Conservation (phyloP, 2,797 vertebrate genomes). For the Lutjanus argentimaculatus region DNA sequence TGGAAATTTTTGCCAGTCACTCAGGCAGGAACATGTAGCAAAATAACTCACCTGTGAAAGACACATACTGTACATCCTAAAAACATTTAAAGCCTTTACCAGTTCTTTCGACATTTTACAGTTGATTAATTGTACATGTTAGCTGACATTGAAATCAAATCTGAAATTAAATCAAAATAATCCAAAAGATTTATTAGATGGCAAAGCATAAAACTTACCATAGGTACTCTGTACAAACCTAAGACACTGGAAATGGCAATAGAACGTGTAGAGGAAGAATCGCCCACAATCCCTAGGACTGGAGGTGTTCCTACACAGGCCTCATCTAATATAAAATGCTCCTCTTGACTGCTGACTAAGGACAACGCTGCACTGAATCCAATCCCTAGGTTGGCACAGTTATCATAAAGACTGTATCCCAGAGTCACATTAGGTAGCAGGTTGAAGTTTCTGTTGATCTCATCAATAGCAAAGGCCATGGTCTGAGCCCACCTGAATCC, state of each 20-base stretch:
- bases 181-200: rapidly evolving
- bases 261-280: conserved; percentile 60
- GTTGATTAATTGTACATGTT: no score
- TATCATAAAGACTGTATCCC: background rate
- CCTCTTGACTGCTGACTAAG: conserved; percentile 53
- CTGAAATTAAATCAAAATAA: background rate
- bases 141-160: no score
- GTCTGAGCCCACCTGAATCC: conserved; percentile 72
- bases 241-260: conserved; percentile 66
- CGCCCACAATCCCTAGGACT: conserved; percentile 69
- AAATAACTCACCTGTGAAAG: conserved; percentile 81
- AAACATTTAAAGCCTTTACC: background rate
- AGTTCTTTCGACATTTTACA: rapidly evolving
- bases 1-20: no score
- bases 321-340: conserved; percentile 38
- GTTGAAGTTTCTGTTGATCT: conserved; percentile 58
- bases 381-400: no score
- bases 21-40: conserved; percentile 77
- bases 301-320: conserved; percentile 52
- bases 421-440: conserved; percentile 66
- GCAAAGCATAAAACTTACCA: conserved; percentile 51
- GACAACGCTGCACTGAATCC: no score
- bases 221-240: conserved; percentile 65
- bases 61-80: background rate
- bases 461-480: conserved; percentile 80